A percentile compares a stretch with the other conserved stretches of the same genome.
phyloP scores from a whole-genome alignment of 1,140 invertebrate species.

The Bacillus rossius region DNA sequence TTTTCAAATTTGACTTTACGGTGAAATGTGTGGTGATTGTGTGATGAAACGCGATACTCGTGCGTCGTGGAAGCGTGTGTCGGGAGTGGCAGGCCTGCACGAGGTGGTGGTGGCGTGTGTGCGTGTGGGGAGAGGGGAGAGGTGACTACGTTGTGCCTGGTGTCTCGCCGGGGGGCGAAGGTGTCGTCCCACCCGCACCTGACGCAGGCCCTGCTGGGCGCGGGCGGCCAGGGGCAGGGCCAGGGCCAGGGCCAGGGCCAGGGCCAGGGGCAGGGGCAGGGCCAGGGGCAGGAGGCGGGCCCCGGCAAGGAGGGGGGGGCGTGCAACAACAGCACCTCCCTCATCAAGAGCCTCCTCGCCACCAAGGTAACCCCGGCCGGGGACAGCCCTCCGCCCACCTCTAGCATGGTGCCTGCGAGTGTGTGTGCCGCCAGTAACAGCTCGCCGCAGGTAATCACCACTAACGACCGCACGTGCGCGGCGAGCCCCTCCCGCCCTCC shows the following conservation, averaged over 20 bases:
- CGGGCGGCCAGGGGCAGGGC: constrained; percentile 38
- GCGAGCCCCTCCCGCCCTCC: no score
- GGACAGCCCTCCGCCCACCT: neutral
- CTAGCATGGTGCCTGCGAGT: constrained; percentile 32
- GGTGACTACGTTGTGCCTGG: constrained; percentile 10
- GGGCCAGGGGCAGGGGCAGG: constrained; percentile 24
- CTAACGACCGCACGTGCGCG: no score
- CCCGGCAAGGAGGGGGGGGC: constrained; percentile 6
- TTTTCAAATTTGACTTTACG: no score
- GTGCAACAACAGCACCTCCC: constrained; percentile 45
- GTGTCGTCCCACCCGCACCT: constrained; percentile 56
- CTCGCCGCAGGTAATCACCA: no score
- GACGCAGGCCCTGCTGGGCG: constrained; percentile 52
- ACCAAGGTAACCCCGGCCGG: constrained; percentile 62
- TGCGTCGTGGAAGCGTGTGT: no score
- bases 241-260: constrained; percentile 27
- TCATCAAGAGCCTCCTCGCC: constrained; percentile 81
- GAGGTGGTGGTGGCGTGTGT: no score
- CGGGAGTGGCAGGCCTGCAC: no score
- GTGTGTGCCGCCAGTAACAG: no score
- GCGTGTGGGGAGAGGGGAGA: no score
- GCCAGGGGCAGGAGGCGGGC: constrained; percentile 33
- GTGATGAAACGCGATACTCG: no score
- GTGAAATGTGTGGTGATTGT: no score
- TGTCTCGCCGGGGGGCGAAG: constrained; percentile 31